Percentiles rank a stretch among this genome's conserved stretches.
phyloP scores from a whole-genome alignment of 2,113 vertebrate genomes.

The Aldabrachelys gigantea region DNA sequence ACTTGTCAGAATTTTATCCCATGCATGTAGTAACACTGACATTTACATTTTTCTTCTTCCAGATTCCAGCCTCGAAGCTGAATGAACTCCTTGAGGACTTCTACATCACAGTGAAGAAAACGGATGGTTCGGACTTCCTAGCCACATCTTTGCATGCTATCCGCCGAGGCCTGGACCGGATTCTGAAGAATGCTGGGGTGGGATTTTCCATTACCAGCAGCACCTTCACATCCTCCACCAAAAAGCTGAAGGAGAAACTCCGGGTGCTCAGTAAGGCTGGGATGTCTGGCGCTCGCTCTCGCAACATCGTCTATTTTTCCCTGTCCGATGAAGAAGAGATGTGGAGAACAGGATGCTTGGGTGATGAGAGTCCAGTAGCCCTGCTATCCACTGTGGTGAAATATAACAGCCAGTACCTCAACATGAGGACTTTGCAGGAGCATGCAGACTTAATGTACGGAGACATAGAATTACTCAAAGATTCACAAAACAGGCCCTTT shows the following conservation, averaged over 20 bases:
- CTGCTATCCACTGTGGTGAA: slow-evolving; percentile 69
- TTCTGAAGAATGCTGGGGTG: slow-evolving; percentile 66
- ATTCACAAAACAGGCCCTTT: slow-evolving; percentile 59
- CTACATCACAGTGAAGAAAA: slow-evolving; percentile 67
- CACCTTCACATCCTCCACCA: slow-evolving; percentile 73
- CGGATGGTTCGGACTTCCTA: slow-evolving; percentile 72
- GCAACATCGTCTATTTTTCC: slow-evolving; percentile 64
- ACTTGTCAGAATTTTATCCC: not conserved
- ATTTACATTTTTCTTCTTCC: slow-evolving; percentile 60
- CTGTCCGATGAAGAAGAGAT: slow-evolving; percentile 67
- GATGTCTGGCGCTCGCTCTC: slow-evolving; percentile 53
- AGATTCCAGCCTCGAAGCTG: slow-evolving; percentile 73
- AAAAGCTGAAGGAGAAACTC: slow-evolving; percentile 76
- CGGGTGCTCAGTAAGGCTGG: slow-evolving; percentile 69
- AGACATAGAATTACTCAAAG: slow-evolving; percentile 65
- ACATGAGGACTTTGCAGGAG: slow-evolving; percentile 68
- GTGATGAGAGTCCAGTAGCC: slow-evolving; percentile 40
- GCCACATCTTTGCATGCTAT: slow-evolving; percentile 58
- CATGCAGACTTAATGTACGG: slow-evolving; percentile 54
- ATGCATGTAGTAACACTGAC: not conserved
- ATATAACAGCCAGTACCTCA: slow-evolving; percentile 74
- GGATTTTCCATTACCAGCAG: slow-evolving; percentile 72
- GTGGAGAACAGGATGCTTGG: slow-evolving; percentile 63
- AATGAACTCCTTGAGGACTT: slow-evolving; percentile 72
- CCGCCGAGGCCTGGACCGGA: slow-evolving; percentile 53